These are phyloP conservation scores for Chaetura pelagica DNA, from an alignment of 2,113 vertebrate genomes.

Conservation along the genomic window DNA sequence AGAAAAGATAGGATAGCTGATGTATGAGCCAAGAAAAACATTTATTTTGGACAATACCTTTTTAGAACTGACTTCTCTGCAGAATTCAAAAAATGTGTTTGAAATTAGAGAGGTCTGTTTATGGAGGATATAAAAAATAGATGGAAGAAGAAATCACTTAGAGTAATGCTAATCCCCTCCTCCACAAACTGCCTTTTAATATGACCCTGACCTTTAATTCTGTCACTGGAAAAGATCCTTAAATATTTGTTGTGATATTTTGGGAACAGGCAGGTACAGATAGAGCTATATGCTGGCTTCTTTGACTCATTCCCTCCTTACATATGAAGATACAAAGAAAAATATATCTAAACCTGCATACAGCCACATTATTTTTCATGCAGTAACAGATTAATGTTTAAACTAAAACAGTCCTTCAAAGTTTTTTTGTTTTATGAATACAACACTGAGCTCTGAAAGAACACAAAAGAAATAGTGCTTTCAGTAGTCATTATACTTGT, in stretches of 20 bases:
- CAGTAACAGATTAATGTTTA: background rate
- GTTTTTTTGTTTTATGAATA: background rate
- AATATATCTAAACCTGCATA: background rate
- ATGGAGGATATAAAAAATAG: slow-evolving; percentile 51
- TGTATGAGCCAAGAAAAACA: slow-evolving; percentile 60
- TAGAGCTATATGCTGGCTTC: slow-evolving; percentile 3
- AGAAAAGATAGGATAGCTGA: slow-evolving; percentile 23
- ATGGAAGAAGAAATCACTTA: slow-evolving; percentile 60
- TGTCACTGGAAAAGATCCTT: slow-evolving; percentile 56
- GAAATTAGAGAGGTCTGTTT: slow-evolving; percentile 70
- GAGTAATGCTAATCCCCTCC: slow-evolving; percentile 61
- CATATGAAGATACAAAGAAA: slow-evolving; percentile 33
- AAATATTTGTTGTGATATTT: slow-evolving; percentile 74
- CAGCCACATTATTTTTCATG: background rate
- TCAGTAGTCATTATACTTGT: background rate
- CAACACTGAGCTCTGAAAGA: background rate
- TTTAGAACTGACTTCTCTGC: slow-evolving; percentile 62
- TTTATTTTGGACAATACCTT: slow-evolving; percentile 57
- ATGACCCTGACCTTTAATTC: slow-evolving; percentile 71
- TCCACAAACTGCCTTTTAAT: slow-evolving; percentile 62
- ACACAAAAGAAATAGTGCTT: background rate
- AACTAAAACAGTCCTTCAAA: background rate
- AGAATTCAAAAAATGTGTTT: slow-evolving; percentile 65
- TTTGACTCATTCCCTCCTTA: slow-evolving; percentile 33
- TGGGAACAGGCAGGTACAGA: slow-evolving; percentile 69